phyloP scores from a whole-genome alignment of 2,113 vertebrate species.

The Nipponia nippon region DNA sequence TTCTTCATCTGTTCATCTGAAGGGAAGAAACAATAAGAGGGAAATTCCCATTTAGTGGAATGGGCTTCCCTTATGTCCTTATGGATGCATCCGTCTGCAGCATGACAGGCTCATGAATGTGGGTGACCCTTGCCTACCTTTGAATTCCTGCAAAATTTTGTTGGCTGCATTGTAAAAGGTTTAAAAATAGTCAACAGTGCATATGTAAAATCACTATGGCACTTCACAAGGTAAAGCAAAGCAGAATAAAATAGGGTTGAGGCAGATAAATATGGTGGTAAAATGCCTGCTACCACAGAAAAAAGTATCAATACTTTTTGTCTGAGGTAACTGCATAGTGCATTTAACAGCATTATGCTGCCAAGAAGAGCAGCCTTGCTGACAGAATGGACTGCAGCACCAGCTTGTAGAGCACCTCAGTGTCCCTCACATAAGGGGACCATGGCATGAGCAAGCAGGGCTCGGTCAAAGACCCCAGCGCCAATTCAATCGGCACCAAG shows the following conservation, averaged over 20 bases:
- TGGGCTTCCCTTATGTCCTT: background rate
- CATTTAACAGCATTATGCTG: background rate
- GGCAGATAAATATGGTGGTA: background rate
- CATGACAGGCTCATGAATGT: background rate
- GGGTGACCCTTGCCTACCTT: background rate
- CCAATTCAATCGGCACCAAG: background rate
- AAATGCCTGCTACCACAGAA: background rate
- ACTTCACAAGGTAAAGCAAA: background rate
- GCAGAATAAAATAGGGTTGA: background rate
- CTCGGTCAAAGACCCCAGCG: background rate
- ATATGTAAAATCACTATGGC: background rate
- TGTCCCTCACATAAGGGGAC: accelerated
- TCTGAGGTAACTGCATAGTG: background rate
- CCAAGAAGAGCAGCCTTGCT: background rate
- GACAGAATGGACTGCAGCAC: background rate
- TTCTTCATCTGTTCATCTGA: background rate
- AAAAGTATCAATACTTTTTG: background rate
- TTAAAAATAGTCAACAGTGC: background rate
- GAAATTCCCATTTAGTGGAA: background rate
- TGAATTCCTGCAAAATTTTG: background rate
- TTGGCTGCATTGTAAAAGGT: background rate
- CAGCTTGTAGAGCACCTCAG: background rate
- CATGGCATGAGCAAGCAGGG: background rate
- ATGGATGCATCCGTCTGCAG: background rate
- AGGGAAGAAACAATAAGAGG: background rate